A percentile compares a stretch with the other conserved stretches of the same genome.
Evolutionary conservation across 2,797 vertebrate species (phyloP).

Genomic region (Cottoperca gobio): DNA sequence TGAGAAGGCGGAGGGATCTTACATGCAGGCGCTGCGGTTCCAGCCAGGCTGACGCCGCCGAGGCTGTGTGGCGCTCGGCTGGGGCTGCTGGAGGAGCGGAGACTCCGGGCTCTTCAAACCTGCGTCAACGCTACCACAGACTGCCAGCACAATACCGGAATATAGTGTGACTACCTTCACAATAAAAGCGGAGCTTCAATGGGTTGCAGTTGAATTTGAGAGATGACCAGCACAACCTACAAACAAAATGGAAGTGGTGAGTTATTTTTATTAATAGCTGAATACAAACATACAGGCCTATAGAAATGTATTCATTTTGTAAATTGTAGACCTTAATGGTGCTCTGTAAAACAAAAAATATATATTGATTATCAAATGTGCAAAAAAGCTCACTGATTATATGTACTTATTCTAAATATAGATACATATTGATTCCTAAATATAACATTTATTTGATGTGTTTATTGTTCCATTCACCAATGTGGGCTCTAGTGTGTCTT

Average conservation of each 20-base stretch:
- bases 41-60: constrained; percentile 90
- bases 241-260: neutral
- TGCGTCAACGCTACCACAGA: constrained; percentile 38
- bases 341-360: neutral
- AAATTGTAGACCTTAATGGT: neutral
- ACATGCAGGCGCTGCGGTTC: constrained; percentile 86
- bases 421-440: neutral
- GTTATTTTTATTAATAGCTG: neutral
- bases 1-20: constrained; percentile 84
- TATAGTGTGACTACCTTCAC: neutral
- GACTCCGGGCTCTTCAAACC: constrained; percentile 71
- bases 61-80: constrained; percentile 80
- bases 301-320: neutral
- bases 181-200: constrained; percentile 40
- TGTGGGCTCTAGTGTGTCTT: neutral
- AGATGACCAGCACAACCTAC: neutral
- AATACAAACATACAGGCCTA: neutral
- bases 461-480: neutral
- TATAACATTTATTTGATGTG: neutral
- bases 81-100: constrained; percentile 71
- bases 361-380: neutral
- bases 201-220: neutral
- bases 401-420: neutral
- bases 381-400: neutral
- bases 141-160: constrained; percentile 18